These are phyloP conservation scores for Acrocephalus kingi DNA, from an alignment of 2,113 vertebrate species.

Conservation along the genomic window DNA sequence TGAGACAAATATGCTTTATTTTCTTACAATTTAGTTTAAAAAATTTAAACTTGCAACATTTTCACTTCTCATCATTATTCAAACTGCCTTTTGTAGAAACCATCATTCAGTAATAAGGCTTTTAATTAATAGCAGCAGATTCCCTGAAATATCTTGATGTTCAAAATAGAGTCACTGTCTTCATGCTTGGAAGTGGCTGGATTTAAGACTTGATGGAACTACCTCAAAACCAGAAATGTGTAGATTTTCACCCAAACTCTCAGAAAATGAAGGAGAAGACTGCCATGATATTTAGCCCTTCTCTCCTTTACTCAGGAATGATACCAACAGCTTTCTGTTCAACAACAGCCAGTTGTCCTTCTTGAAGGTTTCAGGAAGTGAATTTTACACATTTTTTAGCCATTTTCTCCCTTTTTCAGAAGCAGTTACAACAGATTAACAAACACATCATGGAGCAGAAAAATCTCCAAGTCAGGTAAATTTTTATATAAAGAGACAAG, in stretches of 20 bases:
- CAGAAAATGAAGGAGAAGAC: neutral
- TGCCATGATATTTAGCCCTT: neutral
- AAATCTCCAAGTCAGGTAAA: neutral
- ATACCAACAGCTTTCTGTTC: neutral
- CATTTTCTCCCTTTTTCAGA: neutral
- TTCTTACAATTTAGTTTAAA: neutral
- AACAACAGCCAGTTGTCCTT: neutral
- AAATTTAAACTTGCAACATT: neutral
- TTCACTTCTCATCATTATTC: neutral
- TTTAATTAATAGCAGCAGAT: neutral
- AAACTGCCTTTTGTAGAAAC: neutral
- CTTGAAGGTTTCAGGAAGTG: neutral
- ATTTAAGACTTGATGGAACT: neutral
- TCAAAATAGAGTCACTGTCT: neutral
- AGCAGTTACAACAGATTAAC: neutral
- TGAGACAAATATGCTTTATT: fast-evolving
- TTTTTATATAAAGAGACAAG: neutral
- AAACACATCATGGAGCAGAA: neutral
- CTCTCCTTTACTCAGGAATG: neutral
- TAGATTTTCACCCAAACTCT: neutral
- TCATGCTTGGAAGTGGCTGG: neutral
- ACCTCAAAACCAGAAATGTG: neutral
- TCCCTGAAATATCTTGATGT: neutral
- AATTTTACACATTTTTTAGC: neutral
- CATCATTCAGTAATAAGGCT: neutral